Evolutionary conservation across 1,140 invertebrate species (phyloP), one percentile per base, ranked within the genome.

Genomic region (Lepidostoma basale): DNA sequence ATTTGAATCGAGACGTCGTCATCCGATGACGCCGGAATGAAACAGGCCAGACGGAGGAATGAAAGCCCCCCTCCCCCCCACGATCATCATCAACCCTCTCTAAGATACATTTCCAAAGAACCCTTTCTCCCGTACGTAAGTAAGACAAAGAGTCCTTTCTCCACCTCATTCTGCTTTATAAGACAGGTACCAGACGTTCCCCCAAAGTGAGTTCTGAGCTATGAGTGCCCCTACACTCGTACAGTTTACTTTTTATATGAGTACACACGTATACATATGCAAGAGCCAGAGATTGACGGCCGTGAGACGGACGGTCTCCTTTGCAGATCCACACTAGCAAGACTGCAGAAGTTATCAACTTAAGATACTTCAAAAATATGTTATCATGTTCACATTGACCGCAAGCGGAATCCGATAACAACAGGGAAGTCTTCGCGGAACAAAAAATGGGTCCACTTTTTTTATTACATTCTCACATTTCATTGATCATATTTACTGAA

Each of bases 21-120:
- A 67, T 63, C 52, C 56, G 14, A 52, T 64, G 40, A 60, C 67
- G 69, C 63, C 67, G n/a, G n/a, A n/a, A n/a, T n/a, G n/a, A n/a
- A n/a, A n/a, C 62, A 14, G 44, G 16, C 47, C 26, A 36, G 45
- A 67, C 14, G 60, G 22, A 49, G 25, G 44, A 47, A 67, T 47
- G 67, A 65, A 69, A 73, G 70, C 16, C 47, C n/a, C 54, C 58
- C 67, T 33, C 59, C 28, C 54, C 59, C 16, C 52, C 44, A 56
- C 62, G 54, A 54, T 23, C 62, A 40, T 54, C 67, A 56, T 62
- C 67, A 62, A 65, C 70, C 70, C 66, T 66, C 70, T 68, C 60
- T 68, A 73, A 73, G 70, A 73, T 73, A 73, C 67, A 69, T 69
- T 69, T 69, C 70, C 70, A 73, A 73, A 73, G 70, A 69, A 73